Evolutionary conservation across 2,888 invertebrate genomes (phyloP).

Genomic region (Ptychoptera contaminata): DNA sequence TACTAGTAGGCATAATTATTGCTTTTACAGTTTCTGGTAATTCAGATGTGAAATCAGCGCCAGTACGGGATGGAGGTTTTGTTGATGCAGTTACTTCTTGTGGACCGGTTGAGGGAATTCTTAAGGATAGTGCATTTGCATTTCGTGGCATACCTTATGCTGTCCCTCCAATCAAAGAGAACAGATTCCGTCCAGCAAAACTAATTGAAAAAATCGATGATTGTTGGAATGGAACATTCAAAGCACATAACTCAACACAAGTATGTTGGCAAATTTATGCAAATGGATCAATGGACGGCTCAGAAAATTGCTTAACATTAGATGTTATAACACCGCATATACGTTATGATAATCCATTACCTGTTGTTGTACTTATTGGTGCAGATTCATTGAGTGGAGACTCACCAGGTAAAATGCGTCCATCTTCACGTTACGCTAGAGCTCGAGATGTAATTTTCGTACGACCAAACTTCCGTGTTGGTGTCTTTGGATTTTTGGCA

Average conservation of each 20-base stretch:
- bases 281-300: slow-evolving; percentile 48
- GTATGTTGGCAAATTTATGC: slow-evolving; percentile 55
- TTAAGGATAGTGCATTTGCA: slow-evolving; percentile 62
- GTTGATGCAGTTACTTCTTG: slow-evolving; percentile 60
- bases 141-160: slow-evolving; percentile 76
- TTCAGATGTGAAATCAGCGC: slow-evolving; percentile 37
- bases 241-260: slow-evolving; percentile 48
- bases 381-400: slow-evolving; percentile 65
- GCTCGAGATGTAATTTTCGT: slow-evolving; percentile 73
- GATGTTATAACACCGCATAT: slow-evolving; percentile 73
- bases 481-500: slow-evolving; percentile 68
- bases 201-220: slow-evolving; percentile 47
- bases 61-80: slow-evolving; percentile 54
- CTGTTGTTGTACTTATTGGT: slow-evolving; percentile 70
- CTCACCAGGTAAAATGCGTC: slow-evolving; percentile 52
- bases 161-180: slow-evolving; percentile 48
- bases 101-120: slow-evolving; percentile 60
- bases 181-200: slow-evolving; percentile 55
- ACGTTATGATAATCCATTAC: slow-evolving; percentile 58
- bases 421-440: slow-evolving; percentile 59
- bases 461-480: slow-evolving; percentile 69
- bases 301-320: slow-evolving; percentile 68
- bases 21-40: slow-evolving; percentile 44
- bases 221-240: slow-evolving; percentile 64
- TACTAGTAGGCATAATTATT: slow-evolving; percentile 45